A percentile compares a stretch with the other conserved stretches of the same genome.
phyloP scores from a whole-genome alignment of 2,113 vertebrate species.

The Megalops atlanticus region DNA sequence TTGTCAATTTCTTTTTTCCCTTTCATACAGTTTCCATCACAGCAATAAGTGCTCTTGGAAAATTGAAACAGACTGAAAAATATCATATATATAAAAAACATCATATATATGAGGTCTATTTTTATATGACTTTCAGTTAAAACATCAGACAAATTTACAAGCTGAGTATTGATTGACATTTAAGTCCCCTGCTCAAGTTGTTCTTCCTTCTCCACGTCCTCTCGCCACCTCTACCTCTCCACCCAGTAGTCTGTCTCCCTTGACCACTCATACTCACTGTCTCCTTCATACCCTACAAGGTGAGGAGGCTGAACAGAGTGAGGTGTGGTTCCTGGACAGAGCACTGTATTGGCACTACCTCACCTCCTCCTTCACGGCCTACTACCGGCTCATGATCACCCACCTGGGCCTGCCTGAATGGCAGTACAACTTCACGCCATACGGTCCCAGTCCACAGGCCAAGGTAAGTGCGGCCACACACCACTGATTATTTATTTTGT shows the following conservation, averaged over 20 bases:
- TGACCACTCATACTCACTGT: no score
- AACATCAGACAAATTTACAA: no score
- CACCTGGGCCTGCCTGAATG: conserved; percentile 94
- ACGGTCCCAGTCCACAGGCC: conserved; percentile 89
- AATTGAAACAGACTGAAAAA: no score
- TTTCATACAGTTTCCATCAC: no score
- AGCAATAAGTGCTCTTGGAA: no score
- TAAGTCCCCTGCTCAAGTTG: no score
- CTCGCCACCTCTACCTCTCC: background rate
- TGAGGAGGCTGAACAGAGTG: conserved; percentile 74
- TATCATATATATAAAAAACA: no score
- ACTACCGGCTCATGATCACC: conserved; percentile 91
- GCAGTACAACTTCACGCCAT: conserved; percentile 91
- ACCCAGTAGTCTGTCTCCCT: background rate
- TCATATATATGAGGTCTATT: no score
- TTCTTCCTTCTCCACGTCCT: background rate
- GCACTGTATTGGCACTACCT: conserved; percentile 93
- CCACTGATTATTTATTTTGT: no score
- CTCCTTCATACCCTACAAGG: conserved; percentile 57
- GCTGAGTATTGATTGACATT: no score
- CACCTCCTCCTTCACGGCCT: conserved; percentile 87
- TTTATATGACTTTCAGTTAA: no score
- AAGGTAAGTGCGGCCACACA: conserved; percentile 73
- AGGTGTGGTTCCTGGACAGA: conserved; percentile 94
- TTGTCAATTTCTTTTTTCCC: no score